phyloP scores from a whole-genome alignment of 2,888 invertebrate species.

The Chrysolina haemoptera region DNA sequence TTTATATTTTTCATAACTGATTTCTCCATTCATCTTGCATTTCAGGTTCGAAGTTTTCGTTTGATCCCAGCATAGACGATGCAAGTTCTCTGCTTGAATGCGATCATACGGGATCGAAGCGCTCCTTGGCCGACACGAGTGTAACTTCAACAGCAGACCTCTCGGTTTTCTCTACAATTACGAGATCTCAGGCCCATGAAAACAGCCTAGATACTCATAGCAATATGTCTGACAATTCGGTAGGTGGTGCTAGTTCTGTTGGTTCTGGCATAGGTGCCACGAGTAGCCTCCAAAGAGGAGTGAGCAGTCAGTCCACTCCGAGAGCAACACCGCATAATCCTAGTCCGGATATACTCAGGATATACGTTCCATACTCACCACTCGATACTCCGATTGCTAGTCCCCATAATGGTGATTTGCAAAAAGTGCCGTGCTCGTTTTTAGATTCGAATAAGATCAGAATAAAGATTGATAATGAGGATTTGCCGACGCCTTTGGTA shows the following conservation, averaged over 20 bases:
- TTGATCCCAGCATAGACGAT: slow-evolving; percentile 78
- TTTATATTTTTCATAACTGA: neutral
- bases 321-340: slow-evolving; percentile 79
- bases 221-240: slow-evolving; percentile 82
- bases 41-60: slow-evolving; percentile 77
- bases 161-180: slow-evolving; percentile 83
- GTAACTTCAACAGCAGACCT: slow-evolving; percentile 88
- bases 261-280: slow-evolving; percentile 68
- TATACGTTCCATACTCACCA: slow-evolving; percentile 85
- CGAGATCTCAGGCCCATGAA: slow-evolving; percentile 81
- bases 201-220: slow-evolving; percentile 84
- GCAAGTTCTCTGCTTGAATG: slow-evolving; percentile 77
- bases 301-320: slow-evolving; percentile 76
- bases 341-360: slow-evolving; percentile 82
- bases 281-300: slow-evolving; percentile 70
- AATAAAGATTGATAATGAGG: slow-evolving; percentile 80
- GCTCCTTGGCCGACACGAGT: slow-evolving; percentile 87
- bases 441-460: slow-evolving; percentile 81
- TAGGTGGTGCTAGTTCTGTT: slow-evolving; percentile 72
- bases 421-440: slow-evolving; percentile 71
- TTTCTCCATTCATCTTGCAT: slow-evolving; percentile 36
- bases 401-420: slow-evolving; percentile 70
- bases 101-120: slow-evolving; percentile 79
- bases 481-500: slow-evolving; percentile 77
- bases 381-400: slow-evolving; percentile 71